Conservation (phyloP, 2,797 vertebrate genomes). For the Arnoldichthys spilopterus region DNA sequence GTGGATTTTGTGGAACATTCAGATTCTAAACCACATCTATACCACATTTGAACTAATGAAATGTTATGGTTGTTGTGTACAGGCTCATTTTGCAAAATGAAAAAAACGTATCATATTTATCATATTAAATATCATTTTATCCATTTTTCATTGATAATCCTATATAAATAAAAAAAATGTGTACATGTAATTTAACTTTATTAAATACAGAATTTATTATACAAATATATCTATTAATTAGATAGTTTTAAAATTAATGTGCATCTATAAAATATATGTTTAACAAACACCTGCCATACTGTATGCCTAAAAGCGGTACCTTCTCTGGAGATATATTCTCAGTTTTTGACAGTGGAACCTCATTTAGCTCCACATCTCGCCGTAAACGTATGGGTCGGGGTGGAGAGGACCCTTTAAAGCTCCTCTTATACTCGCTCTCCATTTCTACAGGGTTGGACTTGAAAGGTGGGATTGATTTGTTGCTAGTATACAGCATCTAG, state of each 20-base stretch:
- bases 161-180: too few relatives aligned
- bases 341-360: slow-evolving; percentile 57
- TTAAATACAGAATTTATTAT: too few relatives aligned
- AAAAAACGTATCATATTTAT: too few relatives aligned
- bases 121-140: too few relatives aligned
- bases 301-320: slow-evolving; percentile 43
- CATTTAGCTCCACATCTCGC: slow-evolving; percentile 68
- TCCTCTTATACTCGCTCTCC: slow-evolving; percentile 78
- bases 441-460: slow-evolving; percentile 67
- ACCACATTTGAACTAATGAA: too few relatives aligned
- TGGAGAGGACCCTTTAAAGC: slow-evolving; percentile 72
- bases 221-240: too few relatives aligned
- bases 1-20: background rate
- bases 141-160: too few relatives aligned
- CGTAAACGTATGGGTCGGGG: slow-evolving; percentile 69
- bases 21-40: background rate
- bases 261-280: background rate
- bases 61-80: background rate
- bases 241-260: background rate
- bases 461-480: slow-evolving; percentile 68
- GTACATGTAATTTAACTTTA: too few relatives aligned
- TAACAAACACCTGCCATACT: background rate
- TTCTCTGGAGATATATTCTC: slow-evolving; percentile 62
- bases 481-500: slow-evolving; percentile 77
- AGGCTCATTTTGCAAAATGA: too few relatives aligned